Evolutionary conservation across 2,797 vertebrate species (phyloP), one percentile per base, ranked within the genome.

Genomic region (Avahi laniger): DNA sequence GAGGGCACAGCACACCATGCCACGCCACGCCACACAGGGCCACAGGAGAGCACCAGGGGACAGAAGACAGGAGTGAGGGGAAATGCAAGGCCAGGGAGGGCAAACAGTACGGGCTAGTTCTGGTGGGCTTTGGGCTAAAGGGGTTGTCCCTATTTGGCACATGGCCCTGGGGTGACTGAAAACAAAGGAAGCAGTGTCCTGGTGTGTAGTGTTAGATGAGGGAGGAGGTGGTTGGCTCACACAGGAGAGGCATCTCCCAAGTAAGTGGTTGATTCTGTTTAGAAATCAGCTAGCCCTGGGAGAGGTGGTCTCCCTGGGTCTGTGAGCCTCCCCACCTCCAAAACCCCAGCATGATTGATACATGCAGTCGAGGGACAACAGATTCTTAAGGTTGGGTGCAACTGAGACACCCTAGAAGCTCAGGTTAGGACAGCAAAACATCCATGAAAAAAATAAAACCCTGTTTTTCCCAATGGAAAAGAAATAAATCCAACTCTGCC

Each of bases 41-140:
- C 35, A 20, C 33, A 41, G 83, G 41, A 67, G 43, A 28, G 46
- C 4, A 1, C 30, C 5, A 30, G 59, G 43, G 46, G 67, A 43
- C 50, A n/a, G 87, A 50, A 61, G 59, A 63, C 18, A 11, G 48
- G 59, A 57, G 4, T 5, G 14, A 69, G 26, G 75, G 52, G 28
- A 22, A 3, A 59, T 59, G 43, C 22, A 7, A 26, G 24, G 18
- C 26, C 35, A 35, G 43, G 35, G 38, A 8, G 26, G 30, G 73
- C 4, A 13, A 33, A 13, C 8, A 48, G 41, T 67, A 1, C 0
- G 0, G 18, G 54, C 38, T 22, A 7, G 17, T 50, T 63, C n/a
- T n/a, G 0, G 80, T 3, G 2, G 22, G 24, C 38, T 28, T 4
- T 38, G 22, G n/a, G 43, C 52, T 26, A 2, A 6, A 7, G 46